Evolutionary conservation across 2,113 vertebrate genomes (phyloP), one percentile per base, ranked within the genome.

Genomic region (Halichoeres trimaculatus): DNA sequence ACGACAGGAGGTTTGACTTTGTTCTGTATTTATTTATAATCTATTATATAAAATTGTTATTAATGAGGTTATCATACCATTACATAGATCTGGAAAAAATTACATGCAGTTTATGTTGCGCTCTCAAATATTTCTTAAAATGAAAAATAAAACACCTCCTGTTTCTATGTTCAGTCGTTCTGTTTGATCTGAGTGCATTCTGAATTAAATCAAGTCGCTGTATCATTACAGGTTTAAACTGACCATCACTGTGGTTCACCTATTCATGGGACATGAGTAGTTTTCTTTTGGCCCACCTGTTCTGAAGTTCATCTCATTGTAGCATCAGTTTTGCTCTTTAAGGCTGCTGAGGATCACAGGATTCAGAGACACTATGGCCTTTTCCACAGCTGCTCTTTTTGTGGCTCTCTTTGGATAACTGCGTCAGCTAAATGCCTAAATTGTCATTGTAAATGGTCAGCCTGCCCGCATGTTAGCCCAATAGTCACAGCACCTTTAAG

Each of bases 361-460:
- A 79, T 76, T 52, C 79, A 74, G 65, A 48, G 54, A 83, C 71
- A 81, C 80, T 36, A 50, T 38, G 30, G 78, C 55, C 75, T 57
- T 55, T 59, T 62, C 55, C 53, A 36, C 59, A 30, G 67, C 68
- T 63, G 53, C 85, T 79, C 77, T 74, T 59, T 84, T 90, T 90
- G 89, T 91, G 50, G 41, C 58, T 76, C 59, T 26, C 69, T 84
- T 78, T 74, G 83, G 76, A 83, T 64, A 66, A 80, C 84, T 67
- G 86, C 64, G 51, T 79, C 83, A 72, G 76, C 85, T 90, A 90
- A 92, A 89, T 17, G 87, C 80, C 78, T 74, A 83, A 87, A 88
- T 89, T 84, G 88, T 89, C 61, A 87, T 88, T 85, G 81, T 90
- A 84, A 89, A 90, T 78, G 64, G 85, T 60, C 36, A 83, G 80